A percentile compares a stretch with the other conserved stretches of the same genome.
These are phyloP conservation scores for Cheracebus regulus DNA, from an alignment of 2,797 vertebrate species.

Conservation along the genomic window DNA sequence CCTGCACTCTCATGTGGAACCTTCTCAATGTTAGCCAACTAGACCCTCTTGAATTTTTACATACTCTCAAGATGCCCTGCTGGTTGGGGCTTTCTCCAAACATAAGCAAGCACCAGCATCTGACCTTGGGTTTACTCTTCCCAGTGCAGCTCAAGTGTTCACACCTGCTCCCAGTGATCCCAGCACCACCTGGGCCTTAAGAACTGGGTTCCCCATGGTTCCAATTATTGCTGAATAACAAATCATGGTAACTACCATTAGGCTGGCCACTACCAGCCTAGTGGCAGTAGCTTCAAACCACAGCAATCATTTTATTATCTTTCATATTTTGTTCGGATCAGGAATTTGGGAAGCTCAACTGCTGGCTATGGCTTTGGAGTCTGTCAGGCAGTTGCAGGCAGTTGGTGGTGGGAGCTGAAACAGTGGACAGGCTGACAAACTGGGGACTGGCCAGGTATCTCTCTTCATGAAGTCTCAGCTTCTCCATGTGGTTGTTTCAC, in stretches of 20 bases:
- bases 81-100: not conserved
- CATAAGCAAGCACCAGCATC: not conserved
- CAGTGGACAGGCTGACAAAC: not conserved
- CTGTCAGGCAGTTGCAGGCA: not conserved
- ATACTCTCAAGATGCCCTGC: not conserved
- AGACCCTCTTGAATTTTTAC: not conserved
- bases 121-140: not conserved
- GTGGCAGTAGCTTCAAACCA: not conserved
- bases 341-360: not conserved
- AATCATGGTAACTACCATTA: not conserved
- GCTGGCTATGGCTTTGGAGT: not conserved
- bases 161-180: not conserved
- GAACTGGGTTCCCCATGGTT: not conserved
- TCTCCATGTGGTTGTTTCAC: not conserved
- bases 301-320: not conserved
- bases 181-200: not conserved
- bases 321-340: not conserved
- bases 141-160: not conserved
- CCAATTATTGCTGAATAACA: not conserved
- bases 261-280: too few relatives aligned
- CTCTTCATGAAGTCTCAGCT: not conserved
- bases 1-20: not conserved
- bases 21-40: not conserved
- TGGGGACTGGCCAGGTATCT: not conserved
- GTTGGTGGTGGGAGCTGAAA: too few relatives aligned